Evolutionary conservation across 1,140 invertebrate genomes (phyloP).

Genomic region (Drosophila nigromelanica): DNA sequence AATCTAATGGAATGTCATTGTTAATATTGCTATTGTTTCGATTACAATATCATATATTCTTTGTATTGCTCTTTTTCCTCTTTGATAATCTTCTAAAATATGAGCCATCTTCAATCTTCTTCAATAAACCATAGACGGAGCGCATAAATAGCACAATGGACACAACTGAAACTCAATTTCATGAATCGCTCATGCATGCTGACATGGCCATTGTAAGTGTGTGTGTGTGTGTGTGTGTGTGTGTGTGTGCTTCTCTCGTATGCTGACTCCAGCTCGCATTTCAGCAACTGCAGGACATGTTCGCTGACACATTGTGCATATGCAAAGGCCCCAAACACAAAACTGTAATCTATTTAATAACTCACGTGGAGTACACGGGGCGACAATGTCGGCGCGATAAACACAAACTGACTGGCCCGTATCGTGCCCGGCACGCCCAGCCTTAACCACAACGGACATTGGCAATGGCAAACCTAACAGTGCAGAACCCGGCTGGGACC

Average conservation of each 20-base stretch:
- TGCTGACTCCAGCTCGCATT: neutral
- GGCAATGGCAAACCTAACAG: conserved; percentile 21
- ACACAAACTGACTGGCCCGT: conserved; percentile 33
- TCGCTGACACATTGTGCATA: conserved; percentile 48
- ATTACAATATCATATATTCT: neutral
- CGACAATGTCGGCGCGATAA: conserved; percentile 62
- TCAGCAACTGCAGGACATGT: conserved; percentile 36
- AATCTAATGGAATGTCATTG: no score
- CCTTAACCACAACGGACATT: conserved; percentile 14
- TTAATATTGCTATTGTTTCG: neutral
- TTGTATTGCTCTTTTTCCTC: neutral
- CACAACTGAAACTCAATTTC: conserved; percentile 65
- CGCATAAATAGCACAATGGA: conserved; percentile 40
- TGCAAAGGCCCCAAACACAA: conserved; percentile 53
- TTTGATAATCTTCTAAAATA: conserved; percentile 8
- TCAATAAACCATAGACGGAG: conserved; percentile 16
- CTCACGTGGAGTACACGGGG: conserved; percentile 55
- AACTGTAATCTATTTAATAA: conserved; percentile 80
- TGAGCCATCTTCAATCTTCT: conserved; percentile 13
- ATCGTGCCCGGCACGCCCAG: neutral
- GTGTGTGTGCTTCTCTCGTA: conserved; percentile 1
- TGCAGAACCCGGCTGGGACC: conserved; percentile 1
- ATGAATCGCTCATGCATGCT: conserved; percentile 66
- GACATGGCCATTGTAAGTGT: conserved; percentile 13
- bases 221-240: neutral